These are phyloP conservation scores for Ostrea denselamellosa DNA, from an alignment of 1,140 invertebrate species.

Conservation along the genomic window DNA sequence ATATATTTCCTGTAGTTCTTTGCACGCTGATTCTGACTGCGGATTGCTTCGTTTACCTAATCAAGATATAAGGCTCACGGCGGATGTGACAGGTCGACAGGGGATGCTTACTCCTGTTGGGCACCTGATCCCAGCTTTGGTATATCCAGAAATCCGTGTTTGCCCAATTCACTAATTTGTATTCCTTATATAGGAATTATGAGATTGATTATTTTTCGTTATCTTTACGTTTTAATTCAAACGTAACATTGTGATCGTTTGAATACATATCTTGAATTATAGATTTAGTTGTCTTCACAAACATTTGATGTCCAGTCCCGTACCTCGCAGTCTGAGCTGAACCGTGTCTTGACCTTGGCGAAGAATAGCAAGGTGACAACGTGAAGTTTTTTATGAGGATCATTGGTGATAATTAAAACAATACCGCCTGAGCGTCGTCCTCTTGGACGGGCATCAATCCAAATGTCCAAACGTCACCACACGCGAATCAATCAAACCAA, in stretches of 20 bases:
- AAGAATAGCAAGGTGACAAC: not conserved
- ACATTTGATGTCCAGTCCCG: not conserved
- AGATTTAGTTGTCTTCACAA: not conserved
- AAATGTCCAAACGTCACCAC: not conserved
- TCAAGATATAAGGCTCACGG: no score
- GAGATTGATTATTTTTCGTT: not conserved
- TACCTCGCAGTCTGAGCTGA: not conserved
- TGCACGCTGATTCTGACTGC: no score
- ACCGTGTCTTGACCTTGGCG: not conserved
- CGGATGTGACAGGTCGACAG: no score
- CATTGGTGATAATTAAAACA: slow-evolving; percentile 3
- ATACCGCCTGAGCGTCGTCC: slow-evolving; percentile 6
- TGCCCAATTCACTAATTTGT: no score
- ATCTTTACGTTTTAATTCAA: not conserved
- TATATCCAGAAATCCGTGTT: no score
- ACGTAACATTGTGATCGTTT: not conserved
- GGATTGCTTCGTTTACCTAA: no score
- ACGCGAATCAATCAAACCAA: not conserved
- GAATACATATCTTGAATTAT: not conserved
- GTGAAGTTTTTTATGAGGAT: not conserved
- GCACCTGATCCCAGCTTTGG: no score
- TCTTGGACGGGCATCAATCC: not conserved
- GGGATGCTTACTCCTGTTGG: no score
- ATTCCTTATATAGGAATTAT: no score
- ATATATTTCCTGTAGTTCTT: no score